Evolutionary conservation across 2,888 invertebrate species (phyloP).

Genomic region (Parochlus steinenii): DNA sequence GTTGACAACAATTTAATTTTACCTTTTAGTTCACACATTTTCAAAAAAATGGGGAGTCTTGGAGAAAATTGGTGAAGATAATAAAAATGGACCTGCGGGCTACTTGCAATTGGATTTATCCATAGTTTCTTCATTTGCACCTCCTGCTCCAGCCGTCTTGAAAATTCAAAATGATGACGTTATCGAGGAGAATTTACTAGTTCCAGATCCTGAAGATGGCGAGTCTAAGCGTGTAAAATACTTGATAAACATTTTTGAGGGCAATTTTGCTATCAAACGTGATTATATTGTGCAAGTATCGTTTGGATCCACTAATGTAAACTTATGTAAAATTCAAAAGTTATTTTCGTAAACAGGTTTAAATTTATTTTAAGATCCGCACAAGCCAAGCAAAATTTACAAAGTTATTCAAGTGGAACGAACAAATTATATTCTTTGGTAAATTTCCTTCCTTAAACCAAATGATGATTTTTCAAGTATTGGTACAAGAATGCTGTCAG

Average conservation of each 20-base stretch:
- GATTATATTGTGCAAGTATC: conserved; percentile 25
- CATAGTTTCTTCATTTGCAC: conserved; percentile 52
- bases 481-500: conserved; percentile 30
- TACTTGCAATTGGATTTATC: conserved; percentile 68
- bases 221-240: conserved; percentile 34
- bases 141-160: conserved; percentile 24
- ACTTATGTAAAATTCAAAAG: conserved; percentile 6
- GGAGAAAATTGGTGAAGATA: conserved; percentile 36
- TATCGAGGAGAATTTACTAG: conserved; percentile 54
- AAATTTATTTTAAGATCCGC: conserved; percentile 35
- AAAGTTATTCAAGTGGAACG: conserved; percentile 52
- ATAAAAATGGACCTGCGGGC: conserved; percentile 43
- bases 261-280: conserved; percentile 29
- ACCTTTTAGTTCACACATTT: conserved; percentile 51
- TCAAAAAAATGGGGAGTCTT: conserved; percentile 77
- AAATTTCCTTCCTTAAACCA: conserved; percentile 68
- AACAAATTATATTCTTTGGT: conserved; percentile 60
- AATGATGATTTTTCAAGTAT: conserved; percentile 48
- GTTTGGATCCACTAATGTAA: conserved; percentile 15
- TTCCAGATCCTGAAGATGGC: conserved; percentile 35
- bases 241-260: conserved; percentile 37
- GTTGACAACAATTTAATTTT: not conserved
- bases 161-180: conserved; percentile 44
- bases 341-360: not conserved
- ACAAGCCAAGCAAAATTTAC: conserved; percentile 45